Conservation (phyloP, 30 jellyfish, hydroid and myxozoan species). For the Phacellophora camtschatica region DNA sequence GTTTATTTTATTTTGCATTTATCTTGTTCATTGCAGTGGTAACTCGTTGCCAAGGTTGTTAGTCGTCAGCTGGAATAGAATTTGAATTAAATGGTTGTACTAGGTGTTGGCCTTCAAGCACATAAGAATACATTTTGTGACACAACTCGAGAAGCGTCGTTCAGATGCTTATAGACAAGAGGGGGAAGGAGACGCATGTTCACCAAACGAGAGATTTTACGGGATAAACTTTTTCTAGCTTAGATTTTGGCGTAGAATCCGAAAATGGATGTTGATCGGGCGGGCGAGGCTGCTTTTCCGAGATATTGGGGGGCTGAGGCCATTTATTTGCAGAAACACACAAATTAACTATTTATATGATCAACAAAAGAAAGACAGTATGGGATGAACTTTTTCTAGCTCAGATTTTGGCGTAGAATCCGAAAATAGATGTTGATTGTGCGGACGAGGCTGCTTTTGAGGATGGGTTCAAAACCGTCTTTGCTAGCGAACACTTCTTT, state of each 20-base stretch:
- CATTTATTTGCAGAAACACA: background rate
- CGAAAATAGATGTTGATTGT: background rate
- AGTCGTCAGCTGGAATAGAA: no score
- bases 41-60: no score
- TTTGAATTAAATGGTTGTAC: no score
- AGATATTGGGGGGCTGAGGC: background rate
- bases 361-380: background rate
- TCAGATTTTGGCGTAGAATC: background rate
- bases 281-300: no score
- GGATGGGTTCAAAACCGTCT: background rate
- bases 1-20: no score
- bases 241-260: no score
- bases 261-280: no score
- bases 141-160: no score
- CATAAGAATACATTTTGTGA: no score
- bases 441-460: background rate
- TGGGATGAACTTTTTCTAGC: background rate
- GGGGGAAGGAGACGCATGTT: background rate
- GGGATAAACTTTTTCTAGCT: background rate
- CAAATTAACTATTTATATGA: background rate
- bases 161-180: background rate
- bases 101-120: no score
- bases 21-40: no score
- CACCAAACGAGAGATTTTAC: background rate
- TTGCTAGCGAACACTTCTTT: background rate